A percentile compares a stretch with the other conserved stretches of the same genome.
phyloP scores from a whole-genome alignment of 2,888 invertebrate genomes.

The Cryptosula pallasiana region DNA sequence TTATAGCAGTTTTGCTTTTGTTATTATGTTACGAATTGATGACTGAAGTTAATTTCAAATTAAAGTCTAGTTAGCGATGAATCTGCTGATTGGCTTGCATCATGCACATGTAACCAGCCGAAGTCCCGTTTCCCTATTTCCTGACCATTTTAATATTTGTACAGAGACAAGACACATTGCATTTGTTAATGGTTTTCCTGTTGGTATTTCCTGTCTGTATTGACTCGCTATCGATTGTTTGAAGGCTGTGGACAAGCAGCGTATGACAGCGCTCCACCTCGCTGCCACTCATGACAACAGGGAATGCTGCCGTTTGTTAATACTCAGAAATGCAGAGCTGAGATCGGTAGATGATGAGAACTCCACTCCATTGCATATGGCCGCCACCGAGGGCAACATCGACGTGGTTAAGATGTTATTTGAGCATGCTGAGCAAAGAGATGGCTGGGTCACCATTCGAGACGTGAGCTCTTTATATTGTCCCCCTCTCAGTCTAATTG shows the following conservation, averaged over 20 bases:
- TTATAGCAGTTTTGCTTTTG: too few species aligned
- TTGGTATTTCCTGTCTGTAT: background rate
- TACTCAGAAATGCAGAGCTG: conserved; percentile 65
- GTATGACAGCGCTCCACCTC: conserved; percentile 66
- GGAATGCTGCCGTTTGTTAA: conserved; percentile 42
- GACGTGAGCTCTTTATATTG: conserved; percentile 40
- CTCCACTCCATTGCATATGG: conserved; percentile 75
- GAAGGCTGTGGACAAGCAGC: conserved; percentile 63
- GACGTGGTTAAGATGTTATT: conserved; percentile 60
- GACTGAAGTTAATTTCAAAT: too few species aligned
- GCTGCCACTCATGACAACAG: conserved; percentile 51
- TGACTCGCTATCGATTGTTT: conserved; percentile 43
- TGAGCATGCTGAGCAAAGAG: conserved; percentile 59
- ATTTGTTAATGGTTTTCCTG: too few species aligned
- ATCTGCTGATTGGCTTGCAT: too few species aligned
- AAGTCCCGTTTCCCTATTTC: too few species aligned
- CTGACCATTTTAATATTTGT: too few species aligned
- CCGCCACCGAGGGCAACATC: conserved; percentile 64
- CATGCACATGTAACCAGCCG: too few species aligned
- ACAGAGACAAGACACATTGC: too few species aligned
- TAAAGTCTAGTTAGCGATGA: too few species aligned
- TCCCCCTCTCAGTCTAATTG: too few species aligned
- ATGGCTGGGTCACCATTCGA: conserved; percentile 57
- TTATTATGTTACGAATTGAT: too few species aligned
- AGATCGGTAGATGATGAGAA: conserved; percentile 44